These are phyloP conservation scores for Aldabrachelys gigantea DNA, from an alignment of 2,113 vertebrate genomes.

Conservation along the genomic window DNA sequence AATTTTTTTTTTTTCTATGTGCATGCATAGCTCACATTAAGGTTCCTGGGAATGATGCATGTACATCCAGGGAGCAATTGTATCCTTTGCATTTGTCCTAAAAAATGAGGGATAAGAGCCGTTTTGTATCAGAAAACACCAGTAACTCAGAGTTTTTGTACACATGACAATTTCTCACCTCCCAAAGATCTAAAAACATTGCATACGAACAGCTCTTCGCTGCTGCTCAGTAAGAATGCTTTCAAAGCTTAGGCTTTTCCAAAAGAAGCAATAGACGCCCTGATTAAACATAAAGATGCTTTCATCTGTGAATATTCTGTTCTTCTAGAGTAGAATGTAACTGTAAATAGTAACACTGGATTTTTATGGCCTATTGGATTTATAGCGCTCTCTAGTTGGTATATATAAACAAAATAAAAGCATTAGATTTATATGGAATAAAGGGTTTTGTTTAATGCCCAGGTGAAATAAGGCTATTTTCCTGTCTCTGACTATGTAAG, in stretches of 20 bases:
- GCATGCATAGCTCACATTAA: not conserved
- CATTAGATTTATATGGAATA: not conserved
- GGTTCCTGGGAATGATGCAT: not conserved
- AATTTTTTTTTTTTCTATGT: fast-evolving
- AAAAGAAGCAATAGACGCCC: not conserved
- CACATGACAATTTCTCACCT: not conserved
- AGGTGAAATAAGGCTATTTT: slow-evolving; percentile 1
- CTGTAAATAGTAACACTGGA: slow-evolving; percentile 4
- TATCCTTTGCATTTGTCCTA: not conserved
- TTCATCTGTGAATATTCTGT: slow-evolving; percentile 8
- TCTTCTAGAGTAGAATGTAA: slow-evolving; percentile 3
- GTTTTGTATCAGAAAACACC: not conserved
- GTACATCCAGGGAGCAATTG: not conserved
- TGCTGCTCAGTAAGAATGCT: not conserved
- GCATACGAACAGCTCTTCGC: not conserved
- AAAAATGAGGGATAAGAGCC: not conserved
- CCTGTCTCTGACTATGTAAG: not conserved
- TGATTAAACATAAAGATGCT: slow-evolving; percentile 43
- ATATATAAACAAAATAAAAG: not conserved
- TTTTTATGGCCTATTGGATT: not conserved
- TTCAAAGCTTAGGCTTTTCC: slow-evolving; percentile 18
- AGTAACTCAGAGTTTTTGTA: not conserved
- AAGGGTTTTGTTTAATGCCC: slow-evolving; percentile 32
- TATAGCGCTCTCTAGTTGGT: not conserved
- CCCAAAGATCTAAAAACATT: not conserved